phyloP scores from a whole-genome alignment of 2,113 vertebrate genomes.

The Actenoides hombroni region DNA sequence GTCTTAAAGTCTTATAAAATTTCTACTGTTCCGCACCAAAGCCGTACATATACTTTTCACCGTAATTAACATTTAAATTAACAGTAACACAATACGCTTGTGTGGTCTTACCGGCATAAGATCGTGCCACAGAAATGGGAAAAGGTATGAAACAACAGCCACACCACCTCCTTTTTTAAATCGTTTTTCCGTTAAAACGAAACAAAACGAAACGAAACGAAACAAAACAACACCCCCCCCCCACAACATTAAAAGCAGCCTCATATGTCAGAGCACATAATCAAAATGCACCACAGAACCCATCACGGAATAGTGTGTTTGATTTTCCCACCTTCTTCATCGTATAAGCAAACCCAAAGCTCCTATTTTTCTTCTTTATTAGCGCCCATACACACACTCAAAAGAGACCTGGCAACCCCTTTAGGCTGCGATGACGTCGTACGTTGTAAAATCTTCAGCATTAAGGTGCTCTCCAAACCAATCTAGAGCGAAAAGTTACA shows the following conservation, averaged over 20 bases:
- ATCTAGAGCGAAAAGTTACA: background rate
- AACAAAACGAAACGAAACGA: background rate
- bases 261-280: background rate
- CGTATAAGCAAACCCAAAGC: background rate
- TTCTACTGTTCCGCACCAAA: background rate
- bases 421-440: background rate
- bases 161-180: background rate
- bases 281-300: background rate
- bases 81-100: background rate
- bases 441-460: background rate
- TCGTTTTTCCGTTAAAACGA: background rate
- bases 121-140: background rate
- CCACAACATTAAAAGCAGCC: background rate
- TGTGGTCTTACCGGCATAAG: background rate
- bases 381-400: background rate
- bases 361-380: background rate
- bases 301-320: background rate
- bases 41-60: background rate
- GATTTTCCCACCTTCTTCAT: background rate
- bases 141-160: background rate
- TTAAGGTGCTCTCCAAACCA: background rate
- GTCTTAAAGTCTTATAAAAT: slow-evolving; percentile 54
- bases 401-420: background rate
- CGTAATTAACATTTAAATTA: slow-evolving; percentile 43
- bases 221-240: background rate